These are phyloP conservation scores for Aphodius sticticus DNA, from an alignment of 2,888 invertebrate genomes.

Conservation along the genomic window DNA sequence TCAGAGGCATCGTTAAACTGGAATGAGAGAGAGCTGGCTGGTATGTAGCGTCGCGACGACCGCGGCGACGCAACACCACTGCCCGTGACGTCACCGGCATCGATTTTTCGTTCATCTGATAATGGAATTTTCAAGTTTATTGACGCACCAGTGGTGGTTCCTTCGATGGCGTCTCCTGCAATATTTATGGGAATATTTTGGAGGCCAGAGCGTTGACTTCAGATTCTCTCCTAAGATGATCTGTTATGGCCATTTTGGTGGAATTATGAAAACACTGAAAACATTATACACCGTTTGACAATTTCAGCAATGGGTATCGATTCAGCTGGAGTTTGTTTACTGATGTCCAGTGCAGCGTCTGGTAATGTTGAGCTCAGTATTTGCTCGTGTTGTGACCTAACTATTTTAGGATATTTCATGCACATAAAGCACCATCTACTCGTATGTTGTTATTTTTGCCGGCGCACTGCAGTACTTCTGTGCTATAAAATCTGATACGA, in stretches of 20 bases:
- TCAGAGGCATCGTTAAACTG: slow-evolving; percentile 56
- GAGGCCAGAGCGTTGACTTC: slow-evolving; percentile 5
- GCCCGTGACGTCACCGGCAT: slow-evolving; percentile 48
- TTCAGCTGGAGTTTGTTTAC: slow-evolving; percentile 7
- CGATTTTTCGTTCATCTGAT: slow-evolving; percentile 46
- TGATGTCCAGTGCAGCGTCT: background rate
- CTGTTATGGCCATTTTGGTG: slow-evolving; percentile 6
- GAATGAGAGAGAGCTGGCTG: slow-evolving; percentile 37
- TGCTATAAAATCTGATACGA: too few species aligned
- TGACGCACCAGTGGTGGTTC: slow-evolving; percentile 27
- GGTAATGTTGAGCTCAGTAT: too few species aligned
- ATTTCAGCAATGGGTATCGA: slow-evolving; percentile 5
- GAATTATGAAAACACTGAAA: slow-evolving; percentile 6
- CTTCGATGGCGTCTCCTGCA: slow-evolving; percentile 18
- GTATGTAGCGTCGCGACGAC: slow-evolving; percentile 40
- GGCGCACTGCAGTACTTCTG: too few species aligned
- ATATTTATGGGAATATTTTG: slow-evolving; percentile 22
- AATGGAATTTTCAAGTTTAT: slow-evolving; percentile 38
- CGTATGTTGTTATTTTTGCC: too few species aligned
- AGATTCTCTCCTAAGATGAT: slow-evolving; percentile 13
- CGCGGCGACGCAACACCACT: slow-evolving; percentile 41
- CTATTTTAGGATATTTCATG: too few species aligned
- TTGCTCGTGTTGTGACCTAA: too few species aligned
- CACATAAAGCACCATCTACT: too few species aligned
- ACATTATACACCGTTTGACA: background rate